A percentile compares a stretch with the other conserved stretches of the same genome.
phyloP scores from a whole-genome alignment of 2,888 invertebrate genomes.

The Caenorhabditis panamensis region DNA sequence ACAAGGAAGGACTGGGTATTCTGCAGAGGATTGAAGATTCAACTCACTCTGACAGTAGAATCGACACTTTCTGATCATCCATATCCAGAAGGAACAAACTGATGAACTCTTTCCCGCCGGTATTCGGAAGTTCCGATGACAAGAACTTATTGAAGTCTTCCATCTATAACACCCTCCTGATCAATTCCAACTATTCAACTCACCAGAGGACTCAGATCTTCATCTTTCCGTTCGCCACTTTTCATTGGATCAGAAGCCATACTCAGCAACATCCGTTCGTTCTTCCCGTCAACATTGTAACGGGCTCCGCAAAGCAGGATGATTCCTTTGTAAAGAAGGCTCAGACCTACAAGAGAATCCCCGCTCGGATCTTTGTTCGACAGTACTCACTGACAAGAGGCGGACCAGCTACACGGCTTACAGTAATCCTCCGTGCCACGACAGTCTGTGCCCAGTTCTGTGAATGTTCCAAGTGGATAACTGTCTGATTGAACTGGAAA shows the following conservation, averaged over 20 bases:
- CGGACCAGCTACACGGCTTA: conserved; percentile 28
- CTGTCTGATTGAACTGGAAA: conserved; percentile 33
- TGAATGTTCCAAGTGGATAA: conserved; percentile 19
- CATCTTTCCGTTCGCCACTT: conserved; percentile 6
- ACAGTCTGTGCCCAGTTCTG: conserved; percentile 30
- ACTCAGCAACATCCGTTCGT: conserved; percentile 28
- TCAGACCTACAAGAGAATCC: conserved; percentile 15
- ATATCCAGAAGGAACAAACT: conserved; percentile 39
- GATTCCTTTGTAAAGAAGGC: conserved; percentile 33
- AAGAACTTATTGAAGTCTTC: conserved; percentile 49
- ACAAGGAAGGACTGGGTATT: neutral
- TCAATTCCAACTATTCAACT: neutral
- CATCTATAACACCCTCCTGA: conserved; percentile 9
- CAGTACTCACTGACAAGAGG: conserved; percentile 47
- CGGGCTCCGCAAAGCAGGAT: conserved; percentile 46
- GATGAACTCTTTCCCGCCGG: conserved; percentile 7
- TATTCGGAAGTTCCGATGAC: neutral
- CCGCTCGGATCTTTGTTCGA: neutral
- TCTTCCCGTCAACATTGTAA: conserved; percentile 11
- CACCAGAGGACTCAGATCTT: conserved; percentile 36
- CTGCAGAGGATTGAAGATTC: neutral
- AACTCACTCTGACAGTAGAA: conserved; percentile 44
- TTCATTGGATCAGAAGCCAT: conserved; percentile 47
- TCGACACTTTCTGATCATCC: conserved; percentile 27
- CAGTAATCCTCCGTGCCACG: conserved; percentile 17